A percentile compares a stretch with the other conserved stretches of the same genome.
These are phyloP conservation scores for Spheniscus mendiculus DNA, from an alignment of 2,113 vertebrate species.

Conservation along the genomic window DNA sequence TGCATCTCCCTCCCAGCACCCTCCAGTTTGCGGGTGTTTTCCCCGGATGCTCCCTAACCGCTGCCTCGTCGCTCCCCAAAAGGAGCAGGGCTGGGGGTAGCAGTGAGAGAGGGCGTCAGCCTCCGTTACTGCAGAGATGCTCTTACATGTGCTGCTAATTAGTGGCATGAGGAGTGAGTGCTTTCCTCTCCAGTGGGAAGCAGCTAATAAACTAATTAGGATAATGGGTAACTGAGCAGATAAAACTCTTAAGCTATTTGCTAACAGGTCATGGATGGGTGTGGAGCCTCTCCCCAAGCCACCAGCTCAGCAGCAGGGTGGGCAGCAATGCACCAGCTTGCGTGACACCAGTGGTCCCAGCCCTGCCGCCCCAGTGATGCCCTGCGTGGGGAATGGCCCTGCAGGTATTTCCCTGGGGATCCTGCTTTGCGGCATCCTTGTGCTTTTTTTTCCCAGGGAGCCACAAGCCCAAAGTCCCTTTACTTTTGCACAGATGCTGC, in stretches of 20 bases:
- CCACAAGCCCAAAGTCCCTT: not conserved
- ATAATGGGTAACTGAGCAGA: slow-evolving; percentile 45
- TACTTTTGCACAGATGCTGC: not conserved
- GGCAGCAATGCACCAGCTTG: rapidly evolving
- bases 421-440: not conserved
- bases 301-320: not conserved
- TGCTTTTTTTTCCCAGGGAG: not conserved
- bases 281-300: not conserved
- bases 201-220: slow-evolving; percentile 62
- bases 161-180: not conserved
- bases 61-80: not conserved
- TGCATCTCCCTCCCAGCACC: not conserved
- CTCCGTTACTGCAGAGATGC: not conserved
- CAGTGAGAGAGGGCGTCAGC: not conserved
- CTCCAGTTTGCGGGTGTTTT: not conserved
- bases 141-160: not conserved
- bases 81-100: not conserved
- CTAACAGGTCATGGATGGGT: not conserved
- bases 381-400: not conserved
- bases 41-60: not conserved
- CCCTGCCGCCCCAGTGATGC: rapidly evolving
- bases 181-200: not conserved
- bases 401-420: not conserved
- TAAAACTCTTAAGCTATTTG: slow-evolving; percentile 40
- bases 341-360: not conserved